Conservation (phyloP, 2,888 invertebrate genomes). For the Priapulus caudatus region DNA sequence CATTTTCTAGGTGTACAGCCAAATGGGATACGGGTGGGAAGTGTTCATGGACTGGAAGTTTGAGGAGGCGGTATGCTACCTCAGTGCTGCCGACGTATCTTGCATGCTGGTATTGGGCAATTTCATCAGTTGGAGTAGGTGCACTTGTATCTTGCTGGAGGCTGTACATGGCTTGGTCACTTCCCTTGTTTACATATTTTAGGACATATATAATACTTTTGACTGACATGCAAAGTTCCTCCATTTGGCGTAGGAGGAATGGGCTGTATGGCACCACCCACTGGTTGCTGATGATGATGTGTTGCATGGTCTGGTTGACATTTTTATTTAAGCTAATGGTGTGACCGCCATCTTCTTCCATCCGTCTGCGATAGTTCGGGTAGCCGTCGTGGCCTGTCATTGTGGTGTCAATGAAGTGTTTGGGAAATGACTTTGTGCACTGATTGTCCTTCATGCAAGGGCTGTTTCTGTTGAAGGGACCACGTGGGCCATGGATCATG, state of each 20-base stretch:
- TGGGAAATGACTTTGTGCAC: constrained; percentile 9
- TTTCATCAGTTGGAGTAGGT: no score
- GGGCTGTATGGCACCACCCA: constrained; percentile 17
- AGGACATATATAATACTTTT: constrained; percentile 7
- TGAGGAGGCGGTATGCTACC: constrained; percentile 10
- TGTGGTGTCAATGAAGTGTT: no score
- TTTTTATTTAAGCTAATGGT: no score
- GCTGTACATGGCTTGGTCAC: not conserved
- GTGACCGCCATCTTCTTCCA: not conserved
- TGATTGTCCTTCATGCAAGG: constrained; percentile 15
- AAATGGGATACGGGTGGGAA: constrained; percentile 29
- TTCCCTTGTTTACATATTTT: constrained; percentile 12
- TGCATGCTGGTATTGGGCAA: no score
- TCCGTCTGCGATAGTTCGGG: constrained; percentile 6
- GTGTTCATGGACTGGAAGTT: no score
- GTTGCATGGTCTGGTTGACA: no score
- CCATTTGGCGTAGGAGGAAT: constrained; percentile 14
- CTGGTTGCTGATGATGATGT: not conserved
- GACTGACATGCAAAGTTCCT: constrained; percentile 16
- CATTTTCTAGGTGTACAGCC: constrained; percentile 28
- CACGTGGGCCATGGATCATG: constrained; percentile 37
- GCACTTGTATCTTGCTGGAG: not conserved
- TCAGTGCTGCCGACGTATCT: no score
- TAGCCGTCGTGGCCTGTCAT: no score
- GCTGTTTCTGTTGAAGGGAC: constrained; percentile 28